A percentile compares a stretch with the other conserved stretches of the same genome.
Conservation (phyloP, 2,113 vertebrate species). For the Xerus inauris region DNA sequence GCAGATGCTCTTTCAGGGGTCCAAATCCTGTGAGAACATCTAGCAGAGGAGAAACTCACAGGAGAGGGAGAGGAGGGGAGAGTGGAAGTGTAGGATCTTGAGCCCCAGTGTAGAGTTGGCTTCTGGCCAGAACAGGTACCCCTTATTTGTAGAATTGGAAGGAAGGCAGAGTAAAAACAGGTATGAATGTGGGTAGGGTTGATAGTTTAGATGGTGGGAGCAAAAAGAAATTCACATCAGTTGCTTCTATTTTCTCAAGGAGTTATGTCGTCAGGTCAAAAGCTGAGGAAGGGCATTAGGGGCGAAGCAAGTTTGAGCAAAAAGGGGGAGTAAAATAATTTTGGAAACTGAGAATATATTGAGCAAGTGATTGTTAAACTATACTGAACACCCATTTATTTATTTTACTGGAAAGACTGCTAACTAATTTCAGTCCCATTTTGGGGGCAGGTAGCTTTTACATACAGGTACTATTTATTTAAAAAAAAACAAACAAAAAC, state of each 20-base stretch:
- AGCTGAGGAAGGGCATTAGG: not conserved
- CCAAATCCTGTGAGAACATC: not conserved
- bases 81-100: not conserved
- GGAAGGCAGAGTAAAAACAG: not conserved
- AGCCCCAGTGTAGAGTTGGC: not conserved
- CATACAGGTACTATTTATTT: not conserved
- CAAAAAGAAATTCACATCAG: not conserved
- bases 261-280: not conserved
- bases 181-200: not conserved
- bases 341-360: conserved; percentile 34
- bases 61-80: not conserved
- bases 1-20: not conserved
- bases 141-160: not conserved
- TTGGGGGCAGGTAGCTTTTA: conserved; percentile 6
- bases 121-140: not conserved
- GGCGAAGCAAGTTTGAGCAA: conserved; percentile 16
- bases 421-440: conserved; percentile 27
- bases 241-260: conserved; percentile 11
- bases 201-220: not conserved
- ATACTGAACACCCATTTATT: not conserved
- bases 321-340: conserved; percentile 25
- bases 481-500: not conserved
- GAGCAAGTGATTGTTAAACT: not conserved
- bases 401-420: not conserved
- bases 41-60: not conserved